phyloP scores from a whole-genome alignment of 2,888 invertebrate species.

The Cantharis rustica region DNA sequence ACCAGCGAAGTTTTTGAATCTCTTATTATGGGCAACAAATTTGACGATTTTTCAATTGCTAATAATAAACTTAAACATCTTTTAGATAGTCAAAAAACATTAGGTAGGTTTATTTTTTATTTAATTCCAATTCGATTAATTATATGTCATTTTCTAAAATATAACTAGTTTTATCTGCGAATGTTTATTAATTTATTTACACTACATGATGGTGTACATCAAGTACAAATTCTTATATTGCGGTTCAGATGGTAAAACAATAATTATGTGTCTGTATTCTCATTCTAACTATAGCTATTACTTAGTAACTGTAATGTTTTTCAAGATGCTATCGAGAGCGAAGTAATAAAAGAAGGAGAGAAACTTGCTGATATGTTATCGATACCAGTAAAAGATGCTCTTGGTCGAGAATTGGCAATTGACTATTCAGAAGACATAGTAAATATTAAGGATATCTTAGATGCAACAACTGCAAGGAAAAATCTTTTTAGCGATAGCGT shows the following conservation, averaged over 20 bases:
- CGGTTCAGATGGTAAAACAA: background rate
- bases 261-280: background rate
- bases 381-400: slow-evolving; percentile 78
- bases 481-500: slow-evolving; percentile 76
- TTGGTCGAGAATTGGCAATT: slow-evolving; percentile 71
- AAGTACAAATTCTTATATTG: too few species aligned
- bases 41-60: slow-evolving; percentile 63
- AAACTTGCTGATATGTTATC: slow-evolving; percentile 77
- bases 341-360: slow-evolving; percentile 75
- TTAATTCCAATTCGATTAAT: background rate
- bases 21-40: slow-evolving; percentile 65
- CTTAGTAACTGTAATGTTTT: background rate
- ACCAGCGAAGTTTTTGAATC: slow-evolving; percentile 72
- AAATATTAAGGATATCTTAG: slow-evolving; percentile 72
- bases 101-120: slow-evolving; percentile 58
- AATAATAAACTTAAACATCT: slow-evolving; percentile 62
- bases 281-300: background rate
- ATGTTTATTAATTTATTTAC: too few species aligned
- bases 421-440: slow-evolving; percentile 74
- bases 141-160: background rate
- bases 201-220: too few species aligned
- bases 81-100: slow-evolving; percentile 63
- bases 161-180: too few species aligned
- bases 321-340: slow-evolving; percentile 68
- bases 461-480: slow-evolving; percentile 70